Evolutionary conservation across 1,140 invertebrate genomes (phyloP), one percentile per base, ranked within the genome.

Genomic region (Venturia canescens): DNA sequence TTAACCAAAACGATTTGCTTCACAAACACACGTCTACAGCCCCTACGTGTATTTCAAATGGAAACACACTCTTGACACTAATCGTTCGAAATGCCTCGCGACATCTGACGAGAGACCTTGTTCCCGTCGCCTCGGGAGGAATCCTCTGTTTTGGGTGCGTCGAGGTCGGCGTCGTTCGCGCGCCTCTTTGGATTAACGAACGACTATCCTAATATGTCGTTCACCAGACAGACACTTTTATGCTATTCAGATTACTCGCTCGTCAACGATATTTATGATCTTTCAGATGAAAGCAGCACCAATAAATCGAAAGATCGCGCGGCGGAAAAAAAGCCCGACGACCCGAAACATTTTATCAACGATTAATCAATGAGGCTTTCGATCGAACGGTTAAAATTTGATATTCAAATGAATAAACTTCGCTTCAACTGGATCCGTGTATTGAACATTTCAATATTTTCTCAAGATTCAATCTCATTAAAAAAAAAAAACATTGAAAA

Each of bases 31-130:
- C 29, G 11, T 31, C 5, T n/a, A 70, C 38, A 29, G 23, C 31
- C 6, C 23, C 27, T 29, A 3, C 29, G 67, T 44, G 67, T 44
- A 53, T 48, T 72, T 48, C 50, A 9, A 48, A 48, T 72, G 4
- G 44, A n/a, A 27, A n/a, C n/a, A 63, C n/a, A 63, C 53, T 75
- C 29, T 76, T 76, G 72, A 76, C 72, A 63, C 72, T 76, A 76
- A 76, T 76, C 72, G 72, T 74, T 48, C 71, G 60, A 23, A 63
- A 63, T 23, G 27, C 60, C 11, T 63, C 60, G 60, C 21, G 60
- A 63, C 60, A 63, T 11, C 60, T 63, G 60, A 63, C 60, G 23
- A 63, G 60, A 63, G 60, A 15, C 60, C 60, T 63, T 63, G 60
- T 13, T 9, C n/a, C 23, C 11, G 60, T 63, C 60, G 60, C 60